Evolutionary conservation across 2,888 invertebrate species (phyloP), one percentile per base, ranked within the genome.

Genomic region (Sinodicranocentrus sp.): DNA sequence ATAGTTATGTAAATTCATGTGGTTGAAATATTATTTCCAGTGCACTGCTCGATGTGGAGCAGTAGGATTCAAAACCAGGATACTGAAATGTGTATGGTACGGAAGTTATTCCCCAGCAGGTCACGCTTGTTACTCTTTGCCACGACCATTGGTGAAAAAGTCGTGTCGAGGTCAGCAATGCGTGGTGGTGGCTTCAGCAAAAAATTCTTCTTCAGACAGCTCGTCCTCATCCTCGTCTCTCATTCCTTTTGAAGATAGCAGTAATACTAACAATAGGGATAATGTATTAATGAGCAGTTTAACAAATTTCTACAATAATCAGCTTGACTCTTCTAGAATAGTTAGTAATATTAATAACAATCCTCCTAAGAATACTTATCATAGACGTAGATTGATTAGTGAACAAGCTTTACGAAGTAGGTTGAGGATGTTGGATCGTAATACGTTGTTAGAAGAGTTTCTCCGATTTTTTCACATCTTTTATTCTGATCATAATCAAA

Each of bases 11-110:
- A n/a, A n/a, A n/a, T n/a, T n/a, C n/a, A n/a, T n/a, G n/a, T n/a
- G n/a, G n/a, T n/a, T n/a, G n/a, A n/a, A n/a, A n/a, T n/a, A 59
- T 68, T 23, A 10, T 23, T 8, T 6, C 13, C 72, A 71, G 71
- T 67, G 72, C 28, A 54, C 71, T 15, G 61, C 65, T 3, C 71
- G 63, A 21, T 85, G 98, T 90, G 96, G 95, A 54, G 92, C 93
- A 82, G 93, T 94, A 89, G 98, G 98, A 0, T 94, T 96, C 73
- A 95, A 96, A 91, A 96, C 97, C 90, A 93, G 98, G 88, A 94
- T 95, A 88, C 92, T 98, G 78, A 95, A 96, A 89, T 98, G 98
- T 91, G 96, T 98, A 85, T 99, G 98, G 98, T 94, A 94, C 89
- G 94, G 95, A 5, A 95, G 94, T 21, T 95, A 94, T 89, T 93